Conservation (phyloP, 2,797 vertebrate genomes). For the Enoplosus armatus region DNA sequence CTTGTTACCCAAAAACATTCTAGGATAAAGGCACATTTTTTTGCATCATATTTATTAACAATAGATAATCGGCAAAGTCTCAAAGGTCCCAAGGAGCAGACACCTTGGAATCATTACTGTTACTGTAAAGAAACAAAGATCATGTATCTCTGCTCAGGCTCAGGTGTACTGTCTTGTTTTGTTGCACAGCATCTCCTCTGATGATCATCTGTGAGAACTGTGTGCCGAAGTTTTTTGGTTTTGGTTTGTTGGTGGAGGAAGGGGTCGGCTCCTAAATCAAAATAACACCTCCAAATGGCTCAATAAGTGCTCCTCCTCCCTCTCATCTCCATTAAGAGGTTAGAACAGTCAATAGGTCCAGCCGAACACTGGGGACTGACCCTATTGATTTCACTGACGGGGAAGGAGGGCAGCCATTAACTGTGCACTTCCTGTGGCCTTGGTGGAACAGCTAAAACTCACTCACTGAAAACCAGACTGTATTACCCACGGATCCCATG, state of each 20-base stretch:
- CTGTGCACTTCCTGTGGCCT: conserved; percentile 63
- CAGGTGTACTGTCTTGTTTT: conserved; percentile 2
- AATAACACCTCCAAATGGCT: conserved; percentile 80
- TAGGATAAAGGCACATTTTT: too few species aligned
- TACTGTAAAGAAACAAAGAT: too few species aligned
- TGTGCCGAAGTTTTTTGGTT: conserved; percentile 25
- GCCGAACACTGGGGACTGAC: conserved; percentile 71
- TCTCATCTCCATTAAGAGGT: conserved; percentile 83
- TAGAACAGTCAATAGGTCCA: conserved; percentile 80
- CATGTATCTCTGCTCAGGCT: neutral
- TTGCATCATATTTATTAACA: too few species aligned
- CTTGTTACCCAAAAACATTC: too few species aligned
- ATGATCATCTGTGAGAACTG: conserved; percentile 19
- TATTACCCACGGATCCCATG: neutral
- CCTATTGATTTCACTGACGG: conserved; percentile 78
- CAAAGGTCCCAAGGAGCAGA: too few species aligned
- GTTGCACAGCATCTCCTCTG: conserved; percentile 14
- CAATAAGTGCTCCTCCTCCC: conserved; percentile 82
- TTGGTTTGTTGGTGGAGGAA: conserved; percentile 16
- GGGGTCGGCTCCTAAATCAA: conserved; percentile 61
- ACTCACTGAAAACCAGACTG: conserved; percentile 13
- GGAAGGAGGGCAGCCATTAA: conserved; percentile 72
- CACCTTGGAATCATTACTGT: too few species aligned
- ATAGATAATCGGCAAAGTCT: too few species aligned
- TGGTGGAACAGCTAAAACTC: conserved; percentile 24